Evolutionary conservation across 1,140 invertebrate species (phyloP).

Genomic region (Mylabris phalerata): DNA sequence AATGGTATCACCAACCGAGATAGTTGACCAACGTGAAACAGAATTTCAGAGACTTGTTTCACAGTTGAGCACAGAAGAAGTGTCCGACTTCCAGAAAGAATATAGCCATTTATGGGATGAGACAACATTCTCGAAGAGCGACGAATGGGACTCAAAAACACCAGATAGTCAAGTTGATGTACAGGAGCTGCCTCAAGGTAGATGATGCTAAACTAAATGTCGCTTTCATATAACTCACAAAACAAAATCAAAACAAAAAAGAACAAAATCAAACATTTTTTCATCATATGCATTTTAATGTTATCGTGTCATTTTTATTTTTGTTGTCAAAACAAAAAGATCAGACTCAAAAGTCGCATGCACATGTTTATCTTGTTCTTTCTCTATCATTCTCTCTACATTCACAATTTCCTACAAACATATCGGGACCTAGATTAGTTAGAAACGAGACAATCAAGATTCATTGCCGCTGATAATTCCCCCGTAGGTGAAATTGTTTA

Average conservation of each 20-base stretch:
- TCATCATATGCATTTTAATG: neutral
- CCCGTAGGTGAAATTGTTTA: slow-evolving; percentile 42
- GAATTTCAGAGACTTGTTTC: slow-evolving; percentile 47
- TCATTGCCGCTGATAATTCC: slow-evolving; percentile 17
- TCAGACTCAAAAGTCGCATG: neutral
- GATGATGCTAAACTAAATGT: slow-evolving; percentile 26
- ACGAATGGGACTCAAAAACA: slow-evolving; percentile 43
- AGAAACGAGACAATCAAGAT: neutral
- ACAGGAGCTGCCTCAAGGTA: slow-evolving; percentile 44
- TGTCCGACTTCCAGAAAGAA: slow-evolving; percentile 43
- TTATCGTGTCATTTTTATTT: neutral
- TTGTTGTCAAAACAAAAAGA: neutral
- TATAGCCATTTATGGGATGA: slow-evolving; percentile 45
- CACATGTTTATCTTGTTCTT: slow-evolving; percentile 1
- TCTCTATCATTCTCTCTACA: slow-evolving; percentile 9
- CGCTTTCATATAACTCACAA: neutral
- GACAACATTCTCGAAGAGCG: slow-evolving; percentile 42
- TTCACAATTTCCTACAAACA: slow-evolving; percentile 31
- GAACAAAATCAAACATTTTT: neutral
- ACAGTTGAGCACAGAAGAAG: slow-evolving; percentile 46
- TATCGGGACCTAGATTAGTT: slow-evolving; percentile 34
- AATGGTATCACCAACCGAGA: slow-evolving; percentile 36
- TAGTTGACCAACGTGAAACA: slow-evolving; percentile 41
- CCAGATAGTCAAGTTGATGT: slow-evolving; percentile 41
- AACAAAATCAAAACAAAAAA: neutral